These are phyloP conservation scores for Drosophila tropicalis DNA, from an alignment of 1,140 invertebrate species.

Conservation along the genomic window DNA sequence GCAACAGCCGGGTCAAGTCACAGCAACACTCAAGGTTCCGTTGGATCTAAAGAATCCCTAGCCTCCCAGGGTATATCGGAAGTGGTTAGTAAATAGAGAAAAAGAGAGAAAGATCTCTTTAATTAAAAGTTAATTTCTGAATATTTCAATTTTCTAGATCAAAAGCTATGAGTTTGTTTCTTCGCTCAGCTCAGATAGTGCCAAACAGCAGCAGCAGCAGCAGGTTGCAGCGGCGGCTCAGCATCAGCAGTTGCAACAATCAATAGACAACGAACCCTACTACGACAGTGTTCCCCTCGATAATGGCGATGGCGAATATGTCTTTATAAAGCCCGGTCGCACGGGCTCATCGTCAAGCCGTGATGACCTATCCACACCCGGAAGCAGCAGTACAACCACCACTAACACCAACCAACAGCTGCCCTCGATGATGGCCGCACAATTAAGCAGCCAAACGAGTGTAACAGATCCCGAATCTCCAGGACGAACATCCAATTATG, in stretches of 20 bases:
- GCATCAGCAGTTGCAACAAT: constrained; percentile 29
- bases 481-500: constrained; percentile 91
- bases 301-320: constrained; percentile 90
- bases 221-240: constrained; percentile 45
- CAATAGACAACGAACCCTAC: constrained; percentile 87
- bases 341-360: constrained; percentile 86
- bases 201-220: constrained; percentile 62
- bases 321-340: constrained; percentile 88
- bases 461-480: constrained; percentile 88
- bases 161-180: constrained; percentile 87
- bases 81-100: constrained; percentile 59
- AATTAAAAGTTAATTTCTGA: neutral
- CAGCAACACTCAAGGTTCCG: constrained; percentile 45
- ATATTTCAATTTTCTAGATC: constrained; percentile 79
- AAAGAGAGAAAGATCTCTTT: neutral
- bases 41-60: constrained; percentile 80
- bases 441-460: constrained; percentile 77
- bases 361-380: constrained; percentile 86
- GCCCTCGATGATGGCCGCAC: constrained; percentile 69
- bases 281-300: constrained; percentile 93
- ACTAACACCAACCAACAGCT: constrained; percentile 48
- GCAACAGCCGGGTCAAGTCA: constrained; percentile 2
- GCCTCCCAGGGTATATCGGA: constrained; percentile 82
- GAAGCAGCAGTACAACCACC: constrained; percentile 84
- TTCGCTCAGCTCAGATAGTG: constrained; percentile 84